Evolutionary conservation across 2,797 vertebrate species (phyloP), one percentile per base, ranked within the genome.

Genomic region (Acanthurus tractus): DNA sequence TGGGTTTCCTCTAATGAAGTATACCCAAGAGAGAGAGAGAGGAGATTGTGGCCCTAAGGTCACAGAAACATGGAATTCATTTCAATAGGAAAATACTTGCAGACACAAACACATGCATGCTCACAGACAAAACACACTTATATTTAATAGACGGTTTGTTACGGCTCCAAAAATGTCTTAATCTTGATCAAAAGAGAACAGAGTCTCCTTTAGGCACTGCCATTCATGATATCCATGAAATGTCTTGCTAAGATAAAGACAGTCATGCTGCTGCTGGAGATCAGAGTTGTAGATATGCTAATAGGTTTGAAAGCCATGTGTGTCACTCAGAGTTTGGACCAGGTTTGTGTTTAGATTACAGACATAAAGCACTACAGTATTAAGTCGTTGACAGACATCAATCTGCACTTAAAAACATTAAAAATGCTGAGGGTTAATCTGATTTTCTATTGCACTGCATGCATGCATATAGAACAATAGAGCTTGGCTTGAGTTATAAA

Each of bases 81-180:
- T 85, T 72, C 54, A 79, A 53, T 46, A 65, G 62, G 55, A 83
- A 84, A 65, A 65, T 52, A 65, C 69, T 52, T 58, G 10, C 18
- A 73, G 22, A 73, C 42, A 67, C 42, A 72, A 62, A 64, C 20
- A 65, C 20, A 14, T 40, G 53, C 20, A 14, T 40, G 53, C 48
- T 42, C n/a, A 20, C 48, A 68, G 55, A 70, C 40, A 20, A 64
- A 73, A 52, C 18, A 40, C 63, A 53, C 50, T 70, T 56, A 25
- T 64, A 42, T 76, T 13, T 67, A 65, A 63, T 48, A 54, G 56
- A 42, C 38, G n/a, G 9, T 73, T 72, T 69, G 15, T 72, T 20
- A 25, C 40, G 45, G 38, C 53, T 68, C 48, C 84, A 73, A 54
- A 68, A 75, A 65, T 34, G 23, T 68, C 49, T 84, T 70, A 25